Conservation (phyloP, 2,888 invertebrate genomes). For the Platycheirus albimanus region DNA sequence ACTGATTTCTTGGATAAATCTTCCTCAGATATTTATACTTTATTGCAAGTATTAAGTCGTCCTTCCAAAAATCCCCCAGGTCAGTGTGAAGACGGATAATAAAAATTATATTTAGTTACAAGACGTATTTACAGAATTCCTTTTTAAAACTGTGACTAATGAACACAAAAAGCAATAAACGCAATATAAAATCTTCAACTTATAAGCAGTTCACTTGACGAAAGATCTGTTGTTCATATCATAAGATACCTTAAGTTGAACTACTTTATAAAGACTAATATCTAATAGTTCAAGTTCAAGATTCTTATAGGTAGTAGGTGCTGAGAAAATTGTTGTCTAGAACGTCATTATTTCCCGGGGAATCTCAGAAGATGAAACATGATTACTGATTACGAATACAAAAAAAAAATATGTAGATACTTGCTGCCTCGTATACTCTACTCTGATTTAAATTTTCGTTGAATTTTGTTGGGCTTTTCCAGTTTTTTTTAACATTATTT, state of each 20-base stretch:
- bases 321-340: background rate
- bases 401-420: no score
- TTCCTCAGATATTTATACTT: slow-evolving; percentile 64
- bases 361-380: slow-evolving; percentile 13
- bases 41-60: slow-evolving; percentile 18
- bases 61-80: slow-evolving; percentile 15
- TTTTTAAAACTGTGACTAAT: slow-evolving; percentile 11
- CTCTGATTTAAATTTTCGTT: slow-evolving; percentile 8
- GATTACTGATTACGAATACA: background rate
- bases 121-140: slow-evolving; percentile 3
- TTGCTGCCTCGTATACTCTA: no score
- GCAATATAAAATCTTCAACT: background rate
- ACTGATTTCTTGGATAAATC: slow-evolving; percentile 55
- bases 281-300: slow-evolving; percentile 13
- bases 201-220: background rate
- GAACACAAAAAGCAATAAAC: background rate
- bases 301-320: slow-evolving; percentile 8
- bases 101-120: slow-evolving; percentile 31
- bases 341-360: background rate
- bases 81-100: background rate
- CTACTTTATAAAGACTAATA: slow-evolving; percentile 25
- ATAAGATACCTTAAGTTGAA: slow-evolving; percentile 2
- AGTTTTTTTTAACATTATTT: slow-evolving; percentile 10
- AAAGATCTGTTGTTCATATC: background rate
- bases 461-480: slow-evolving; percentile 37